Conservation (phyloP, 37 sponge, comb jelly and placozoan genomes). For the Geodia barretti region DNA sequence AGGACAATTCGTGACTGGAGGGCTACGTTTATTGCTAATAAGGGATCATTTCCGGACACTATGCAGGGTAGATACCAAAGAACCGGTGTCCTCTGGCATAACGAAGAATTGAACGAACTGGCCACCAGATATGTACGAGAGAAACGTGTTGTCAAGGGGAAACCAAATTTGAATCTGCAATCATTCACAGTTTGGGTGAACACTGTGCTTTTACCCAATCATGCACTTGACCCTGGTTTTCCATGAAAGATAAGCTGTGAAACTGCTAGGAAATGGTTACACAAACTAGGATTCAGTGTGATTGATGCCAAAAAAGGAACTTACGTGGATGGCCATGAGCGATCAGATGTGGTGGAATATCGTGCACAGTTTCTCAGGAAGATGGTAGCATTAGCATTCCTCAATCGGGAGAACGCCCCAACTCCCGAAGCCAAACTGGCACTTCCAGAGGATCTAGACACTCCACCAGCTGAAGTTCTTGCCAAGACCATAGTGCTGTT, state of each 20-base stretch:
- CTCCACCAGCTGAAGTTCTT: constrained; percentile 1
- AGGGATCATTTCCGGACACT: constrained; percentile 28
- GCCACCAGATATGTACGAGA: constrained; percentile 18
- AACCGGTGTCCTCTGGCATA: constrained; percentile 20
- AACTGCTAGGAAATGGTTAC: constrained; percentile 38
- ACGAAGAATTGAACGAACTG: constrained; percentile 12
- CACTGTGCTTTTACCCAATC: constrained; percentile 19
- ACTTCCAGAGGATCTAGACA: constrained; percentile 19
- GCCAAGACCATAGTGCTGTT: constrained; percentile 11
- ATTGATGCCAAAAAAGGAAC: constrained; percentile 32
- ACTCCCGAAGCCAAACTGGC: constrained; percentile 19
- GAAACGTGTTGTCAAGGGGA: constrained; percentile 12
- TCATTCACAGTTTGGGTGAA: constrained; percentile 31
- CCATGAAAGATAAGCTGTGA: constrained; percentile 21
- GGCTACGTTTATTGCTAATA: constrained; percentile 3
- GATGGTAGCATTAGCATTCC: constrained; percentile 25
- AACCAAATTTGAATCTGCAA: constrained; percentile 16
- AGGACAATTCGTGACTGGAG: constrained; percentile 30
- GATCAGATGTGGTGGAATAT: constrained; percentile 37
- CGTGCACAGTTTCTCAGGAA: constrained; percentile 31
- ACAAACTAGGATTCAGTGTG: constrained; percentile 39
- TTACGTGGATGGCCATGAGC: constrained; percentile 48
- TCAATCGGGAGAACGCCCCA: constrained; percentile 32
- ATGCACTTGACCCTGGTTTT: constrained; percentile 7
- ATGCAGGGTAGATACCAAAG: constrained; percentile 38